phyloP scores from a whole-genome alignment of 2,797 vertebrate species.

The Okamejei kenojei region DNA sequence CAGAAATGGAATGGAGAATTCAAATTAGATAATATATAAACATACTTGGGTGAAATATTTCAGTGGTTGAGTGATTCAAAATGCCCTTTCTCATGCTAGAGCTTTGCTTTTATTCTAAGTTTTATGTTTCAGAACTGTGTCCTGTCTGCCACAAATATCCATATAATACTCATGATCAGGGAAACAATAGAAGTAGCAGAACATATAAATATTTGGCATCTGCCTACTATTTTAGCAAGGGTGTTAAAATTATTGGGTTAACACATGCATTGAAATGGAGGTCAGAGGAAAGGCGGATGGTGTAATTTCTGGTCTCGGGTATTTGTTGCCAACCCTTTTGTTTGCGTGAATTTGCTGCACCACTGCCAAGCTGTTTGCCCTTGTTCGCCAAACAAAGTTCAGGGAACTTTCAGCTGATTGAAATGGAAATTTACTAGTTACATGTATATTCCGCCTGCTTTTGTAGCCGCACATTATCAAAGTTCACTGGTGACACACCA shows the following conservation, averaged over 20 bases:
- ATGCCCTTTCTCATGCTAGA: background rate
- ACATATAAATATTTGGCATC: background rate
- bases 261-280: background rate
- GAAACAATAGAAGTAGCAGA: background rate
- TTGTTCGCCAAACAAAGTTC: conserved; percentile 12
- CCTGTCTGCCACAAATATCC: background rate
- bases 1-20: too few species aligned
- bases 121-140: background rate
- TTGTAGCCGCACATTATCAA: background rate
- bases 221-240: background rate
- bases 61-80: background rate
- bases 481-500: background rate
- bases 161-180: background rate
- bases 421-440: conserved; percentile 12
- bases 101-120: background rate
- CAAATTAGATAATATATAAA: too few species aligned
- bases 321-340: conserved; percentile 17
- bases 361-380: conserved; percentile 28
- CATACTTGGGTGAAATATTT: background rate
- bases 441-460: background rate
- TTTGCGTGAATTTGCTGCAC: conserved; percentile 5
- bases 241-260: conserved; percentile 10
- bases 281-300: conserved; percentile 3
- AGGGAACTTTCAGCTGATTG: conserved; percentile 26
- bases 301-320: background rate